These are phyloP conservation scores for Acleris emargana DNA, from an alignment of 2,888 invertebrate genomes.

Conservation along the genomic window DNA sequence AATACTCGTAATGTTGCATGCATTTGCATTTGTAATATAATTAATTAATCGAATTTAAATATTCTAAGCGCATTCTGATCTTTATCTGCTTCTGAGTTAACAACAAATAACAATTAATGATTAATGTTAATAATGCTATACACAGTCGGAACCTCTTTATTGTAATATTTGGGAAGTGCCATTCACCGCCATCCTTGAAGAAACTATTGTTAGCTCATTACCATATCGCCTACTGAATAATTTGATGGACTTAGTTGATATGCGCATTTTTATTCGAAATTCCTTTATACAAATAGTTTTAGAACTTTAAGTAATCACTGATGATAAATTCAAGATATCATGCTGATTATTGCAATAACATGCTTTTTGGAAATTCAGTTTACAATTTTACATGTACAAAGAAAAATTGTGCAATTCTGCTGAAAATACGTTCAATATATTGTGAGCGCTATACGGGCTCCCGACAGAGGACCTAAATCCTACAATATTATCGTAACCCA, in stretches of 20 bases:
- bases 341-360: not conserved
- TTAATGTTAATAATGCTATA: slow-evolving; percentile 9
- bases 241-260: slow-evolving; percentile 29
- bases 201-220: slow-evolving; percentile 22
- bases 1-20: not conserved
- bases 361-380: not conserved
- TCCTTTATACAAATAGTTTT: not conserved
- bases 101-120: slow-evolving; percentile 20
- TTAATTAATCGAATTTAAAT: slow-evolving; percentile 6
- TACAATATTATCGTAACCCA: slow-evolving; percentile 37
- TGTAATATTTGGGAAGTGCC: slow-evolving; percentile 32
- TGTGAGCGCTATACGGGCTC: slow-evolving; percentile 15
- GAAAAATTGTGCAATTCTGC: slow-evolving; percentile 19
- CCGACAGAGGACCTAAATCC: slow-evolving; percentile 33
- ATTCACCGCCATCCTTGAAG: slow-evolving; percentile 34
- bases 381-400: not conserved
- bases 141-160: slow-evolving; percentile 18
- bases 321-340: not conserved
- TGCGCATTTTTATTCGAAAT: slow-evolving; percentile 9
- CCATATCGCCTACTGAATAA: slow-evolving; percentile 28
- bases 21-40: not conserved
- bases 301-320: not conserved
- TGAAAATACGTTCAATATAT: slow-evolving; percentile 30
- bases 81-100: slow-evolving; percentile 8
- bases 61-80: slow-evolving; percentile 12